Evolutionary conservation across 2,113 vertebrate species (phyloP).

Genomic region (Egretta garzetta): DNA sequence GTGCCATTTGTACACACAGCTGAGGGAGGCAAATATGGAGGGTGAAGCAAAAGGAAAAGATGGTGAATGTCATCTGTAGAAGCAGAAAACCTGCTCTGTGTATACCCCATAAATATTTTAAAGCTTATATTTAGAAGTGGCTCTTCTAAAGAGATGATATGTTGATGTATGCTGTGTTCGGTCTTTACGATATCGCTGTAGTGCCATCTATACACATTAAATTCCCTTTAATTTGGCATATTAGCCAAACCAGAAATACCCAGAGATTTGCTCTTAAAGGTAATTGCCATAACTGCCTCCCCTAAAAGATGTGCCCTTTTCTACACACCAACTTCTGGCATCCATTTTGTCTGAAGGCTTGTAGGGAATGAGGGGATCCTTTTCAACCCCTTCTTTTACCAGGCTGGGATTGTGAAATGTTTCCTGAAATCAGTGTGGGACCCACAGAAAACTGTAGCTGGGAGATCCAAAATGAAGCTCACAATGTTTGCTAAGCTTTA

Average conservation of each 20-base stretch:
- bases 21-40: neutral
- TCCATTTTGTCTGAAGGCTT: neutral
- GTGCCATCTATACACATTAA: neutral
- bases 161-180: neutral
- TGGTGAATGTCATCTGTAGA: neutral
- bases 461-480: neutral
- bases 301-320: neutral
- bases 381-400: neutral
- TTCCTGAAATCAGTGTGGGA: neutral
- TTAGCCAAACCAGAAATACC: neutral
- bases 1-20: neutral
- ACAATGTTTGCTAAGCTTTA: neutral
- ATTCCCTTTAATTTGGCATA: neutral
- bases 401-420: neutral
- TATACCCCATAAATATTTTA: neutral
- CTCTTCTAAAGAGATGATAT: neutral
- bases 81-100: neutral
- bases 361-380: neutral
- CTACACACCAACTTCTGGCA: neutral
- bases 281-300: neutral
- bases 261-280: neutral
- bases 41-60: neutral
- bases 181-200: neutral
- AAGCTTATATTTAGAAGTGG: neutral
- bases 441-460: neutral